Evolutionary conservation across 2,113 vertebrate genomes (phyloP), one percentile per base, ranked within the genome.

Genomic region (Tiliqua scincoides): DNA sequence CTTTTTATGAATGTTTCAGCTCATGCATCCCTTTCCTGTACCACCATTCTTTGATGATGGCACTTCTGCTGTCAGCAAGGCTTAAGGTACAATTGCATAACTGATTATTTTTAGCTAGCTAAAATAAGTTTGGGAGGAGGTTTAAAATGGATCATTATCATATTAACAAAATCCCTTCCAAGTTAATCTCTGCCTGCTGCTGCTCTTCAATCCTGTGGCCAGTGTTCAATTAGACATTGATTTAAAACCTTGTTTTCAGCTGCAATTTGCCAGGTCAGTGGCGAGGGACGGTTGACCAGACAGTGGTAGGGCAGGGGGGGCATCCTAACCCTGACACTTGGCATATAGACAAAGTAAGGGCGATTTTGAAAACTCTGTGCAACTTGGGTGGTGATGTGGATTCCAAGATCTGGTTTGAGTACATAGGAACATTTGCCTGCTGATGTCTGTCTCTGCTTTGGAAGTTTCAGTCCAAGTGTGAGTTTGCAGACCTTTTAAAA

Each of bases 81-180:
- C 85, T 91, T 89, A 72, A 86, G n/a, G 78, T 0, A 0, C 40
- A 48, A 30, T 86, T 93, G 89, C 70, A 59, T 88, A 86, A 84
- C 71, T 48, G 63, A 35, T 93, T 94, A 89, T 91, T 94, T 96
- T 94, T 89, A 94, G 91, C 83, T 37, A 74, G 87, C 81, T 87
- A 81, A 93, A 91, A 86, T 89, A 88, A 91, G 86, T 87, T 5
- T 67, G 61, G 92, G n/a, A 65, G n/a, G 89, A 89, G 86, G 92
- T 92, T 93, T 91, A 94, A 94, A 95, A 82, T 57, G 88, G 88
- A 93, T 94, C 74, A 79, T 93, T 95, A 95, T 82, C 93, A 89
- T 86, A 92, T 93, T 94, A 95, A 93, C 91, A 79, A 92, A 88
- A 88, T 85, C 73, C 81, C 84, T 68, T 79, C 80, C 82, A 84